phyloP scores from a whole-genome alignment of 2,888 invertebrate genomes.

The Philonicus albiceps region DNA sequence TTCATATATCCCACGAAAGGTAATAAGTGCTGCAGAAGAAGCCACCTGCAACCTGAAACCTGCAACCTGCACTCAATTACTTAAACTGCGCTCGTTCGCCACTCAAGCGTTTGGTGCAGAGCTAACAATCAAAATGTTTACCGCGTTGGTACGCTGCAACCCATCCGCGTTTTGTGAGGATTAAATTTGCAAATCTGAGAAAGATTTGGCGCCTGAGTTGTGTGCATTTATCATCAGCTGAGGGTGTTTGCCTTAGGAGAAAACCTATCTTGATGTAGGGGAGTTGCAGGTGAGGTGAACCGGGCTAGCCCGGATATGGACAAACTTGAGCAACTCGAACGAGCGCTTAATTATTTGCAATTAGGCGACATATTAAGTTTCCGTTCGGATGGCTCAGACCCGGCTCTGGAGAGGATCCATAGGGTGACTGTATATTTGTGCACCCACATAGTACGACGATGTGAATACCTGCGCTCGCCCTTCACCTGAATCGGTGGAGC shows the following conservation, averaged over 20 bases:
- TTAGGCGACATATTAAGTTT: conserved; percentile 30
- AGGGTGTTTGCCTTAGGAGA: not conserved
- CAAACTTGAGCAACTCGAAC: conserved; percentile 7
- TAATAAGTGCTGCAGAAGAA: not conserved
- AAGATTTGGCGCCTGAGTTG: not conserved
- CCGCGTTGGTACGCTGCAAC: not conserved
- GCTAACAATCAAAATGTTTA: conserved; percentile 25
- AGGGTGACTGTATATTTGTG: not conserved
- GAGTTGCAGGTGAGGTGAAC: not conserved
- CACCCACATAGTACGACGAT: not conserved
- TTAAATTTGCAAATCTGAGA: not conserved
- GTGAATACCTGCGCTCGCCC: not conserved
- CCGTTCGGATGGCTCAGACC: not conserved
- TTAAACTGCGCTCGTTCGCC: not conserved
- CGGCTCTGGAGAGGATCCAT: not conserved
- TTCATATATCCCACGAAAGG: not conserved
- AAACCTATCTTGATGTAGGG: not conserved
- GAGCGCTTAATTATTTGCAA: conserved; percentile 40
- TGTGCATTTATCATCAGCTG: conserved; percentile 18
- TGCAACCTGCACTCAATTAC: not conserved
- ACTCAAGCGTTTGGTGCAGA: conserved; percentile 1
- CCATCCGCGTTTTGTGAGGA: not conserved
- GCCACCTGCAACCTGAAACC: not conserved
- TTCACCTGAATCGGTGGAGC: not conserved
- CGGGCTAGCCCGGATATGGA: not conserved